These are phyloP conservation scores for Dendrolimus punctatus DNA, from an alignment of 1,140 invertebrate genomes.

Conservation along the genomic window DNA sequence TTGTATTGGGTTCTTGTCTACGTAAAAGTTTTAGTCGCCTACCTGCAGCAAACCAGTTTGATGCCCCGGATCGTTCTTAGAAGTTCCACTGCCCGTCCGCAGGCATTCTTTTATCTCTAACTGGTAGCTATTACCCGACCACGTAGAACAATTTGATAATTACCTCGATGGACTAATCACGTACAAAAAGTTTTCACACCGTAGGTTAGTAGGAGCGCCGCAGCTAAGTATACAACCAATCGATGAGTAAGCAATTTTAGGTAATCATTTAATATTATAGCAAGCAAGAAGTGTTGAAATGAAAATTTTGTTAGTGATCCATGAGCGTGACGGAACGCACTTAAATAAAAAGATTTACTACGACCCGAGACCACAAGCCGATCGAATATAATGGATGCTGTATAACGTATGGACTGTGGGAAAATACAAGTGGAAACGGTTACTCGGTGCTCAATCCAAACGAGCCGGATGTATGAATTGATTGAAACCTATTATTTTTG, in stretches of 20 bases:
- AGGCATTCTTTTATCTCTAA: conserved; percentile 34
- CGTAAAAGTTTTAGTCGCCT: conserved; percentile 53
- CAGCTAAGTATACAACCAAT: conserved; percentile 4
- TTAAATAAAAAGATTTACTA: conserved; percentile 18
- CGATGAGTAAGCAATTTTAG: conserved; percentile 28
- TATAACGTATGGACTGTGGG: conserved; percentile 24
- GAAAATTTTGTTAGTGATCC: conserved; percentile 20
- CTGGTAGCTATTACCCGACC: conserved; percentile 14
- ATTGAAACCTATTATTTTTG: conserved; percentile 14
- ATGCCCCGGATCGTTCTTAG: conserved; percentile 29
- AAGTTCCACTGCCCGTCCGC: conserved; percentile 23
- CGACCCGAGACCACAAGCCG: conserved; percentile 24
- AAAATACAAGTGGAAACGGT: conserved; percentile 21
- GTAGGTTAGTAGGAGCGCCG: too few relatives aligned
- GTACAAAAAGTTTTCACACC: conserved; percentile 26
- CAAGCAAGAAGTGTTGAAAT: conserved; percentile 25
- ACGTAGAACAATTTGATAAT: conserved; percentile 21
- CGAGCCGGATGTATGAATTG: conserved; percentile 17
- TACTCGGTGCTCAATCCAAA: conserved; percentile 16
- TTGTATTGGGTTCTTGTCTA: conserved; percentile 41
- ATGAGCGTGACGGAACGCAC: conserved; percentile 31
- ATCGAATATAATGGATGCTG: conserved; percentile 23
- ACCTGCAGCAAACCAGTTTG: conserved; percentile 56
- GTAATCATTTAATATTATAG: conserved; percentile 21
- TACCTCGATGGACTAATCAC: conserved; percentile 16